Evolutionary conservation across 2,113 vertebrate genomes (phyloP), one percentile per base, ranked within the genome.

Genomic region (Pandion haliaetus): DNA sequence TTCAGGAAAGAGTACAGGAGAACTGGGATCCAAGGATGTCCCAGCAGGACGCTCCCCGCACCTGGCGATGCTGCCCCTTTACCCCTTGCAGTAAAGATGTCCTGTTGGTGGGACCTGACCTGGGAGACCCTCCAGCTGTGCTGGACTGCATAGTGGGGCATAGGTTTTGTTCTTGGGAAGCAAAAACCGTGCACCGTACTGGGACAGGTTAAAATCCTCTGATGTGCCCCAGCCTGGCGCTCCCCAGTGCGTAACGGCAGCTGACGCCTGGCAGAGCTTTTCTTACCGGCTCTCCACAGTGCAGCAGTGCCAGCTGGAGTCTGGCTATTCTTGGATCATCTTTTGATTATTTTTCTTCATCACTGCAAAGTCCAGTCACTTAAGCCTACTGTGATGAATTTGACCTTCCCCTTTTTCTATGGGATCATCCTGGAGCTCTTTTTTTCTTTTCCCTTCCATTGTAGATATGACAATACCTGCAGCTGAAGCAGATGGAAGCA

Each of bases 121-220:
- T 4, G 50, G 54, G 54, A 69, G 16, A 77, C 17, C 20, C 47
- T n/a, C 47, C 65, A 50, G 40, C 38, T 44, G 47, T 63, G 20
- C 38, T 84, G 69, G 31, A 12, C 45, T 44, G 34, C 0, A 0
- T 29, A 31, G 5, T 84, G 72, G 44, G 12, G 7, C 12, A 49
- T 0, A 19, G 63, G 14, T 44, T 79, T 89, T 76, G 20, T 6
- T 70, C 57, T 65, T 57, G 54, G 58, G 40, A 82, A 94, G 40
- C 13, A 58, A 79, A 78, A 71, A 3, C 1, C 2, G 0, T 26
- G 23, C 16, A 57, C 0, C 0, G 2, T 12, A 26, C 5, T 0
- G 1, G 40, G 57, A 72, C 26, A 71, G 34, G 47, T 52, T 26
- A 34, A 79, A 82, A 55, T 67, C 66, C 42, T 47, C 29, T 34